These are phyloP conservation scores for Lycodopsis pacificus DNA, from an alignment of 2,797 vertebrate genomes.

Conservation along the genomic window DNA sequence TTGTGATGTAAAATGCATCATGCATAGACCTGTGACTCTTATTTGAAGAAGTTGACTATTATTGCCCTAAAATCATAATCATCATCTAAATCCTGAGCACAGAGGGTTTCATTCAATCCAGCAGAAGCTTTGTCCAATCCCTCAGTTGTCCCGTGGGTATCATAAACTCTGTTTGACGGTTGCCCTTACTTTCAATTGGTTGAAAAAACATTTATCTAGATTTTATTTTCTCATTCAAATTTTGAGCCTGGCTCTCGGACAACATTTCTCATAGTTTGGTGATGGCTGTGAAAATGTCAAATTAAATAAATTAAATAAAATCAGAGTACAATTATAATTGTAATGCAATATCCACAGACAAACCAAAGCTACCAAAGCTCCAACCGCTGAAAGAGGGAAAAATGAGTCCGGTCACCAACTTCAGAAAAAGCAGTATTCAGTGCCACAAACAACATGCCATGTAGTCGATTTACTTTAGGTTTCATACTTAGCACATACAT, in stretches of 20 bases:
- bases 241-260: background rate
- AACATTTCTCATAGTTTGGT: background rate
- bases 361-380: background rate
- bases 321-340: constrained; percentile 6
- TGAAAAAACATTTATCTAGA: background rate
- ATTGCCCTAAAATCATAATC: background rate
- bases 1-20: constrained; percentile 13
- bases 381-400: constrained; percentile 4
- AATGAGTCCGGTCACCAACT: background rate
- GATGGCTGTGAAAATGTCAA: background rate
- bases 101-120: constrained; percentile 14
- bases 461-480: constrained; percentile 5
- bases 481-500: constrained; percentile 15
- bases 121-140: constrained; percentile 9
- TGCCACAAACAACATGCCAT: constrained; percentile 49
- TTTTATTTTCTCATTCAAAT: background rate
- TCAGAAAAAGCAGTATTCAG: background rate
- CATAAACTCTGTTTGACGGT: constrained; percentile 1
- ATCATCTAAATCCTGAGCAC: constrained; percentile 6
- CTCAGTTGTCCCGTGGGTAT: background rate
- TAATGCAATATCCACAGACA: constrained; percentile 23
- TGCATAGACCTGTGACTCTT: constrained; percentile 10
- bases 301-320: background rate
- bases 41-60: background rate
- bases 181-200: background rate